These are phyloP conservation scores for Sebastes fasciatus DNA, from an alignment of 2,113 vertebrate genomes.

Conservation along the genomic window DNA sequence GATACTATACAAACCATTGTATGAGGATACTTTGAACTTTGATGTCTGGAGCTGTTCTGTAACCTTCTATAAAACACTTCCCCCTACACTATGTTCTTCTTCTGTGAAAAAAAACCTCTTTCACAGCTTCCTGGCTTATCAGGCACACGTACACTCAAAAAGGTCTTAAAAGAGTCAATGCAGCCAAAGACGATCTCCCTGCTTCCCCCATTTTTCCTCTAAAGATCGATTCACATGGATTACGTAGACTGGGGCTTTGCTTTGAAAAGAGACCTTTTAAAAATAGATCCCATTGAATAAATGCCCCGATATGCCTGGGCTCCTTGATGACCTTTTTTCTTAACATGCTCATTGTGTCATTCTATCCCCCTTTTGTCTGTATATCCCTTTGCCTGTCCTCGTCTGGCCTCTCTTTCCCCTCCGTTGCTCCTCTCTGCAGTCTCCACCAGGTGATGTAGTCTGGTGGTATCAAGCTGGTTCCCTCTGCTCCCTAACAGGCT, in stretches of 20 bases:
- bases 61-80: constrained; percentile 36
- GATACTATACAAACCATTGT: too few species aligned
- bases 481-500: constrained; percentile 50
- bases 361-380: neutral
- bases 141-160: constrained; percentile 10
- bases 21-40: neutral
- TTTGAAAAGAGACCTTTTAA: constrained; percentile 53
- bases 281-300: constrained; percentile 46
- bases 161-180: constrained; percentile 49
- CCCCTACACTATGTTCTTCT: constrained; percentile 5
- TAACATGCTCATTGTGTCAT: constrained; percentile 20
- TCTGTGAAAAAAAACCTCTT: neutral
- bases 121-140: constrained; percentile 45
- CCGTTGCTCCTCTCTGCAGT: neutral
- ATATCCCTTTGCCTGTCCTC: neutral
- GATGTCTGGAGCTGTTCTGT: constrained; percentile 22
- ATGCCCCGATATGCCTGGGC: constrained; percentile 15
- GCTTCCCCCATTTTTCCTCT: constrained; percentile 35
- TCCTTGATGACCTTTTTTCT: constrained; percentile 55
- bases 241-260: constrained; percentile 33
- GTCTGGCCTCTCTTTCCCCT: constrained; percentile 20
- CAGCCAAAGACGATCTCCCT: constrained; percentile 30
- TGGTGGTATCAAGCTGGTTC: constrained; percentile 40
- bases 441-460: constrained; percentile 27
- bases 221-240: constrained; percentile 61